Evolutionary conservation across 2,888 invertebrate species (phyloP).

Genomic region (Drosophila histrio): DNA sequence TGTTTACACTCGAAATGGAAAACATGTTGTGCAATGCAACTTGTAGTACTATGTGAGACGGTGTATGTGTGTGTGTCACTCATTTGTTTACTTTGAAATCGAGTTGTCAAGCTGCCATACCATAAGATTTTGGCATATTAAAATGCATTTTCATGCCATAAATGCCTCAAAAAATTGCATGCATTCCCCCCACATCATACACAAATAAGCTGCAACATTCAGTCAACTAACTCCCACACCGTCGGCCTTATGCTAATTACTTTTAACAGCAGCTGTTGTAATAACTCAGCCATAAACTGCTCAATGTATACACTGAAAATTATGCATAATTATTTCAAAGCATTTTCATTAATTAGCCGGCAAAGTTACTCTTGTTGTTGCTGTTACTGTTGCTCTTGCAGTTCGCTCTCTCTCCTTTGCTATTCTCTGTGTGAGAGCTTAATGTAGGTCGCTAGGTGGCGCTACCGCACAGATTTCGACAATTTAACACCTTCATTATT

Average conservation of each 20-base stretch:
- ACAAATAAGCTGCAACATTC: not conserved
- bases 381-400: conserved; percentile 17
- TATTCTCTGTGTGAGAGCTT: conserved; percentile 9
- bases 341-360: conserved; percentile 80
- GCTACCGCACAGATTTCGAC: conserved; percentile 73
- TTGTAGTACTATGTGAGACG: conserved; percentile 30
- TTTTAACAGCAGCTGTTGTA: conserved; percentile 71
- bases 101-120: conserved; percentile 64
- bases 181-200: conserved; percentile 3
- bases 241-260: conserved; percentile 71
- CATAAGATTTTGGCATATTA: conserved; percentile 45
- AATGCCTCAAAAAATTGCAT: conserved; percentile 34
- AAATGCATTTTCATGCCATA: conserved; percentile 46
- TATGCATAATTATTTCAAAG: conserved; percentile 82
- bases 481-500: conserved; percentile 81
- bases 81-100: conserved; percentile 75
- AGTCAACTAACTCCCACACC: not conserved
- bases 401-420: not conserved
- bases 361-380: conserved; percentile 32
- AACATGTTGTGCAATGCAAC: conserved; percentile 78
- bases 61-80: conserved; percentile 30
- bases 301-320: conserved; percentile 81
- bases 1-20: conserved; percentile 79
- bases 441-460: conserved; percentile 67
- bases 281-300: conserved; percentile 79